Conservation (phyloP, 2,113 vertebrate genomes). For the Orcinus orca region DNA sequence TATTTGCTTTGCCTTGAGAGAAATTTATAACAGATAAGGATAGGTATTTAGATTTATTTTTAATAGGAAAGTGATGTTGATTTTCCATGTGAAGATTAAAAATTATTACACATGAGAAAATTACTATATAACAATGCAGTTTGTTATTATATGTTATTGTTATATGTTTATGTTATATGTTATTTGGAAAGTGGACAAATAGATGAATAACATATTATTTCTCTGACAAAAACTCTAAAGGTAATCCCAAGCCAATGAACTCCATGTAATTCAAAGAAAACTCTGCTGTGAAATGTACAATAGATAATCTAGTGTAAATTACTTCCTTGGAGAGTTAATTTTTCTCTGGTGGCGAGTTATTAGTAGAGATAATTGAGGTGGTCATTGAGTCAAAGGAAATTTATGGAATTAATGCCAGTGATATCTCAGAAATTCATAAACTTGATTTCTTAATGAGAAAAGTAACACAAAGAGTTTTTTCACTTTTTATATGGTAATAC, state of each 20-base stretch:
- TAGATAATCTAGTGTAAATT: background rate
- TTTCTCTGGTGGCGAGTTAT: background rate
- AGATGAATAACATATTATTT: background rate
- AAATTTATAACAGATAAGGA: background rate
- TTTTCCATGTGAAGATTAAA: background rate
- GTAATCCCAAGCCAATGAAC: background rate
- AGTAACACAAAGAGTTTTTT: background rate
- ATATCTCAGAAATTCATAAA: background rate
- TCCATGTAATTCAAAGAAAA: background rate
- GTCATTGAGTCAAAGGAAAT: background rate
- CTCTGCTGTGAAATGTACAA: background rate
- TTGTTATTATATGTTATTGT: background rate
- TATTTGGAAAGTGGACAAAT: background rate
- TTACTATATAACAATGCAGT: background rate
- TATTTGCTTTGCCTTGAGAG: background rate
- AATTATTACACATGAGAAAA: background rate
- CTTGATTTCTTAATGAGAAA: background rate
- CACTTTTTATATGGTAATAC: background rate
- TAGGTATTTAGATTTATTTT: background rate
- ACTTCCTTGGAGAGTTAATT: background rate
- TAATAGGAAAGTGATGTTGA: background rate
- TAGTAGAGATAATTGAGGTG: background rate
- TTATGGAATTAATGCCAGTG: background rate
- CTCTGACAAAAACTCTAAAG: constrained; percentile 24
- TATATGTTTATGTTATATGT: background rate